Conservation (phyloP, 2,888 invertebrate genomes). For the Lutraria lutraria region DNA sequence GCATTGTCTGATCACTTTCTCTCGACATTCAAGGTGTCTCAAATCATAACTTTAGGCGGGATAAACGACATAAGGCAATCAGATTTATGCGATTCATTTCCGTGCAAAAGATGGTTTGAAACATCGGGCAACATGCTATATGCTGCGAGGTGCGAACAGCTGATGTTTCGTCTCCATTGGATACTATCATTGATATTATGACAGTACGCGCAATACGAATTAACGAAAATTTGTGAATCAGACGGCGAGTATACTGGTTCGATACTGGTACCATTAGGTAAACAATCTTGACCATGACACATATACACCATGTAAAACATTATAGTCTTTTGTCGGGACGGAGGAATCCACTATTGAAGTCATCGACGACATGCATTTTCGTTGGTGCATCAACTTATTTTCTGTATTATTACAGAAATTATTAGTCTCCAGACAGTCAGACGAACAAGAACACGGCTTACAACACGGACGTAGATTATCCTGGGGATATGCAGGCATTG, state of each 20-base stretch:
- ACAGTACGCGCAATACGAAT: neutral
- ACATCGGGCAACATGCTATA: neutral
- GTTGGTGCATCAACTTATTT: neutral
- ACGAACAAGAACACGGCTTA: neutral
- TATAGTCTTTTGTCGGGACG: neutral
- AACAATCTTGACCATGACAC: neutral
- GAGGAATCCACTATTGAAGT: neutral
- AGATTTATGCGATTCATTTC: neutral
- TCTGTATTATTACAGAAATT: neutral
- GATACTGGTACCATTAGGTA: neutral
- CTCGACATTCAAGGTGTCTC: neutral
- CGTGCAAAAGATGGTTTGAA: neutral
- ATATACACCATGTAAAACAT: neutral
- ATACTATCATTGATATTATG: neutral
- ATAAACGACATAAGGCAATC: neutral
- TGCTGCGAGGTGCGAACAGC: neutral
- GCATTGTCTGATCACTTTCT: neutral
- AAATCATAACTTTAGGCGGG: neutral
- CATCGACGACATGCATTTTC: neutral
- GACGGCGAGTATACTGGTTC: conserved; percentile 4
- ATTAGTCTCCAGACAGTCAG: neutral
- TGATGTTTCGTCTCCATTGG: neutral
- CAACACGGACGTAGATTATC: neutral
- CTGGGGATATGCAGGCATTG: neutral
- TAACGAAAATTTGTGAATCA: neutral